Percentiles rank a stretch among this genome's conserved stretches.
These are phyloP conservation scores for Poecilus cupreus DNA, from an alignment of 2,888 invertebrate species.

Conservation along the genomic window DNA sequence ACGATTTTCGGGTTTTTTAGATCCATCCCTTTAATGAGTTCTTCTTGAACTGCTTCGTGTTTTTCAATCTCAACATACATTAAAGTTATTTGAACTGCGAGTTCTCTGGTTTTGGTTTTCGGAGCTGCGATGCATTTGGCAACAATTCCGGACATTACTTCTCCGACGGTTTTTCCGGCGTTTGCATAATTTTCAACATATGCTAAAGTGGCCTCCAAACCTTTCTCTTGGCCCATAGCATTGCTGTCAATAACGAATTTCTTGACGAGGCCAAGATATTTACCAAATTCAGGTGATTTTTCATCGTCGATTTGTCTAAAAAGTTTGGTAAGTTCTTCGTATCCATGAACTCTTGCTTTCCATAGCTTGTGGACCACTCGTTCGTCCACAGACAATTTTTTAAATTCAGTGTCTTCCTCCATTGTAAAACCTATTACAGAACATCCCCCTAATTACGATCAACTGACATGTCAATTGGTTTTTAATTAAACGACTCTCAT, in stretches of 20 bases:
- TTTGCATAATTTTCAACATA: constrained; percentile 93
- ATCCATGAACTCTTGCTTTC: constrained; percentile 96
- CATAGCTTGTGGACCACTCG: constrained; percentile 95
- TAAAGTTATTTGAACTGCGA: constrained; percentile 90
- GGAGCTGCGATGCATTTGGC: constrained; percentile 95
- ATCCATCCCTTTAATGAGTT: constrained; percentile 93
- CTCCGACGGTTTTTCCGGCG: constrained; percentile 91
- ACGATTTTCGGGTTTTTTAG: constrained; percentile 98
- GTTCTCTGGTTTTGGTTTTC: constrained; percentile 92
- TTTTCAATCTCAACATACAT: constrained; percentile 98
- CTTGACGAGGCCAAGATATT: constrained; percentile 92
- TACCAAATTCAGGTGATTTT: constrained; percentile 94
- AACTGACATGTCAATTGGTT: not conserved
- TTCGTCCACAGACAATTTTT: constrained; percentile 91
- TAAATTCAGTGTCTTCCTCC: constrained; percentile 89
- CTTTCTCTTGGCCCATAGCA: constrained; percentile 96
- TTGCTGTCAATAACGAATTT: constrained; percentile 96
- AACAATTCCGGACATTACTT: constrained; percentile 86
- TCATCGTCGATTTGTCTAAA: constrained; percentile 93
- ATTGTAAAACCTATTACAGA: constrained; percentile 37
- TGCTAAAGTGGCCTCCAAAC: constrained; percentile 91
- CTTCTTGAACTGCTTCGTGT: constrained; percentile 91
- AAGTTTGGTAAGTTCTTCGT: constrained; percentile 93
- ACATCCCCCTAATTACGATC: not conserved
- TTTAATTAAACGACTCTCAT: too few relatives aligned